Evolutionary conservation across 2,888 invertebrate species (phyloP).

Genomic region (Cecidostiba fungosa): DNA sequence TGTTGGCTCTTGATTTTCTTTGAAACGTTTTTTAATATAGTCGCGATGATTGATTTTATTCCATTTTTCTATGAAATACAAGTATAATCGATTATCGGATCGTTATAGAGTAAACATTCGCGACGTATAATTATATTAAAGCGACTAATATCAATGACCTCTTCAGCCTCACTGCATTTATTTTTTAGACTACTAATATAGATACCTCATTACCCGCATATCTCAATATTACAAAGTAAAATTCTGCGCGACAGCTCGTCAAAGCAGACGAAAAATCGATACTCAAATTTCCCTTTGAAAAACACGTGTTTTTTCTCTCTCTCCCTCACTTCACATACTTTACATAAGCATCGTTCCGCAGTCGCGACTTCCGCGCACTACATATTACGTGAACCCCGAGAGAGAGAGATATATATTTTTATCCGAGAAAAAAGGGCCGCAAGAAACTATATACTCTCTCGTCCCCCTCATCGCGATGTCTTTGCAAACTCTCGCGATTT

Average conservation of each 20-base stretch:
- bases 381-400: slow-evolving; percentile 6
- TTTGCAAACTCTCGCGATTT: slow-evolving; percentile 48
- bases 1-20: not conserved
- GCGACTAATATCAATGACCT: slow-evolving; percentile 19
- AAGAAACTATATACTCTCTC: not conserved
- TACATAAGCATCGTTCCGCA: slow-evolving; percentile 6
- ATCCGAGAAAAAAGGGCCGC: not conserved
- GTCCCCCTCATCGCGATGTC: not conserved
- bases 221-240: not conserved
- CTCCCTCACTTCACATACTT: not conserved
- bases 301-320: not conserved
- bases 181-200: no score
- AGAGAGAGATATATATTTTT: slow-evolving; percentile 12
- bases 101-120: not conserved
- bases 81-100: not conserved
- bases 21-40: no score
- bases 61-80: not conserved
- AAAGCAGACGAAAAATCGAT: not conserved
- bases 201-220: not conserved
- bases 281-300: not conserved
- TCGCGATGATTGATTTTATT: not conserved
- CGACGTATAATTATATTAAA: not conserved
- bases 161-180: no score
- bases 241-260: no score
- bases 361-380: not conserved